These are phyloP conservation scores for Sminthurinus aureus DNA, from an alignment of 2,888 invertebrate species.

Conservation along the genomic window DNA sequence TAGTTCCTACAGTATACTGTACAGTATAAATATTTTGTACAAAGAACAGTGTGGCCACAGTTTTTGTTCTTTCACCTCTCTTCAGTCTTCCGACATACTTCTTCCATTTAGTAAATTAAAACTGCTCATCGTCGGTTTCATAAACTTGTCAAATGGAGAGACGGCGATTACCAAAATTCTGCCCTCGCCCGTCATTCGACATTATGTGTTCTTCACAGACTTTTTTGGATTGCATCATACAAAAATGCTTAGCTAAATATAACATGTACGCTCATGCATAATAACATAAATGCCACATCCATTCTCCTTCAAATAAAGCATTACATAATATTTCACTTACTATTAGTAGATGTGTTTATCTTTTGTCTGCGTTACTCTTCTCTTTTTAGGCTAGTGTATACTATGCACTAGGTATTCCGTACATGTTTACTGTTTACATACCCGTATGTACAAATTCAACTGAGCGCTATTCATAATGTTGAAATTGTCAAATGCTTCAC, in stretches of 20 bases:
- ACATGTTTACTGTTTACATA: background rate
- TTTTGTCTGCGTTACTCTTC: background rate
- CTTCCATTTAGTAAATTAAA: constrained; percentile 1
- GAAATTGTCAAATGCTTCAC: too few species aligned
- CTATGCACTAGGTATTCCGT: too few species aligned
- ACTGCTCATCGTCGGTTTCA: background rate
- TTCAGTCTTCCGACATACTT: background rate
- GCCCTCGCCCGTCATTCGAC: background rate
- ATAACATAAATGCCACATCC: background rate
- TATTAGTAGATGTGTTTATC: background rate
- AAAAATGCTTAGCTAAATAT: too few species aligned
- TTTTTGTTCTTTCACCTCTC: background rate
- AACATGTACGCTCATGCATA: too few species aligned
- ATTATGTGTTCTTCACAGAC: background rate
- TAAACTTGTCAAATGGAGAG: background rate
- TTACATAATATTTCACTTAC: background rate
- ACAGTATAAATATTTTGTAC: background rate
- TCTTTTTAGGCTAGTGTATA: background rate
- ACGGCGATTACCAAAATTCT: background rate
- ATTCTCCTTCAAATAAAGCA: background rate
- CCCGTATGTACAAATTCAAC: background rate
- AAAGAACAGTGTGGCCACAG: background rate
- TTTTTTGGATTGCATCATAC: background rate
- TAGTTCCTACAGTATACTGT: too few species aligned
- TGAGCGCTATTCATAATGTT: background rate